These are phyloP conservation scores for Coenonympha arcania DNA, from an alignment of 2,888 invertebrate species.

Conservation along the genomic window DNA sequence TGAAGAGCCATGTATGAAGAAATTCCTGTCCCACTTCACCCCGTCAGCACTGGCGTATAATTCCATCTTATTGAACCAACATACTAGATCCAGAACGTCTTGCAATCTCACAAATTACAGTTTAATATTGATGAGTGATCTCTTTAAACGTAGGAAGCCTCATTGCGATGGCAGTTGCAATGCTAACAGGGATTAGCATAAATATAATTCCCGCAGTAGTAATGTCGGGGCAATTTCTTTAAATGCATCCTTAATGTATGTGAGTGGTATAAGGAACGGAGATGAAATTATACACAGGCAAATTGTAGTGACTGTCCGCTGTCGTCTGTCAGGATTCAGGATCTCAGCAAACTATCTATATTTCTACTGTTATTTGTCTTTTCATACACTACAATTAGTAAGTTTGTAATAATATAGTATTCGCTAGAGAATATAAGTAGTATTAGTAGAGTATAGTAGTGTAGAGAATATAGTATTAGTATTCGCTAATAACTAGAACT, in stretches of 20 bases:
- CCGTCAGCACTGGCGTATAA: neutral
- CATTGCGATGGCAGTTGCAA: constrained; percentile 11
- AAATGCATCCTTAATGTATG: constrained; percentile 22
- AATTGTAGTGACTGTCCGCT: neutral
- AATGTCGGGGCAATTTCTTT: constrained; percentile 22
- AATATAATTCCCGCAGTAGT: constrained; percentile 15
- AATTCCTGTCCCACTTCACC: neutral
- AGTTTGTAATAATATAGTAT: too few species aligned
- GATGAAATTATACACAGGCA: neutral
- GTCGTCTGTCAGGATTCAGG: neutral
- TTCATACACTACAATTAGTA: too few species aligned
- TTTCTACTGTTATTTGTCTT: too few species aligned
- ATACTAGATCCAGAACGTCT: constrained; percentile 1
- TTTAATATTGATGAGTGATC: constrained; percentile 19
- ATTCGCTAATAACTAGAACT: too few species aligned
- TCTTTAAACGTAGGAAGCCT: constrained; percentile 14
- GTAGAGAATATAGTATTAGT: too few species aligned
- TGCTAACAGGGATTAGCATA: constrained; percentile 18
- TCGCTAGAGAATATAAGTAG: too few species aligned
- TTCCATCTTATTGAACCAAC: constrained; percentile 6
- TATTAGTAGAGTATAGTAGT: too few species aligned
- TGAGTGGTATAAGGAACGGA: constrained; percentile 6
- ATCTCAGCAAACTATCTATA: neutral
- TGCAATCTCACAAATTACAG: constrained; percentile 15
- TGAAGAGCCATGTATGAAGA: neutral